A percentile compares a stretch with the other conserved stretches of the same genome.
Conservation (phyloP, 2,888 invertebrate species). For the Pyrrhosoma nymphula region DNA sequence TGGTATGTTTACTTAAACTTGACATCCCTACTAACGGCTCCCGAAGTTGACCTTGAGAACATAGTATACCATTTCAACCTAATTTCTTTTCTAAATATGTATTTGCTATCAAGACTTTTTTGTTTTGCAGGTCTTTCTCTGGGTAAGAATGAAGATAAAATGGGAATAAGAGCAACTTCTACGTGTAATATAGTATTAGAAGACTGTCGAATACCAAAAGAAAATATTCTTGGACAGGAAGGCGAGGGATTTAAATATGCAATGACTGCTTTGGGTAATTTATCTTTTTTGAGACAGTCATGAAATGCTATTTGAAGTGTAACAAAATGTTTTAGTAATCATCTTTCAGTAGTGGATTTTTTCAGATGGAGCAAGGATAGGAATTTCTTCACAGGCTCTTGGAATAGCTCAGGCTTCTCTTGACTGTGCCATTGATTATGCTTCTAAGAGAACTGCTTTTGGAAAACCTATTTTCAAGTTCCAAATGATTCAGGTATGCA, state of each 20-base stretch:
- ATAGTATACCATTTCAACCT: too few relatives aligned
- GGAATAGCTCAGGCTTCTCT: conserved; percentile 88
- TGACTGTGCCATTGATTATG: conserved; percentile 86
- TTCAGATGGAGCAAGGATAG: conserved; percentile 85
- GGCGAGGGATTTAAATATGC: conserved; percentile 88
- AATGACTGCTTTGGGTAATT: conserved; percentile 79
- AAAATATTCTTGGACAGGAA: conserved; percentile 80
- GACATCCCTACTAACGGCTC: too few relatives aligned
- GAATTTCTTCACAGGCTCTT: conserved; percentile 87
- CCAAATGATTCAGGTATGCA: conserved; percentile 84
- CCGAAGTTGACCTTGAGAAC: too few relatives aligned
- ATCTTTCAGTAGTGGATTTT: background rate
- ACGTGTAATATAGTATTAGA: conserved; percentile 85
- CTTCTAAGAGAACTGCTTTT: conserved; percentile 84
- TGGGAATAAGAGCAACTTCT: conserved; percentile 87
- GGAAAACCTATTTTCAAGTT: conserved; percentile 83
- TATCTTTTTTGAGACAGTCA: background rate
- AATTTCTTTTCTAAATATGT: too few relatives aligned
- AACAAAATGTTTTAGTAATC: conserved; percentile 68
- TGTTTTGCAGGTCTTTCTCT: conserved; percentile 79
- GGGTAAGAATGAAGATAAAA: conserved; percentile 85
- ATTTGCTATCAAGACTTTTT: background rate
- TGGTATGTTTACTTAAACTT: too few relatives aligned
- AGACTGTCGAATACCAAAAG: conserved; percentile 82
- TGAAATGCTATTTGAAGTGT: background rate